Percentiles rank a stretch among this genome's conserved stretches.
Evolutionary conservation across 1,140 invertebrate genomes (phyloP).

Genomic region (Hylaeus anthracinus): DNA sequence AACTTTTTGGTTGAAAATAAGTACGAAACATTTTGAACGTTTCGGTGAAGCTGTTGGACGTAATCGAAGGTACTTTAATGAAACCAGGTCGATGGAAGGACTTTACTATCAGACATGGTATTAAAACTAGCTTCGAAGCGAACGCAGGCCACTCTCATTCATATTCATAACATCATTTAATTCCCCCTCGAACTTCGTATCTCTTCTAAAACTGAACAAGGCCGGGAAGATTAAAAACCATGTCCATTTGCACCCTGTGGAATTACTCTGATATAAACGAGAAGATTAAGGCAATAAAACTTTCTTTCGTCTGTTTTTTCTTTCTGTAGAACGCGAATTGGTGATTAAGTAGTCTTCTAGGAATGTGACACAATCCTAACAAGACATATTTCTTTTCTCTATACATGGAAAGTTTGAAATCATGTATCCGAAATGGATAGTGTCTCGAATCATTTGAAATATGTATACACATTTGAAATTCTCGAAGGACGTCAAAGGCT

Average conservation of each 20-base stretch:
- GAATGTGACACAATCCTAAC: no score
- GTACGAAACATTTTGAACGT: background rate
- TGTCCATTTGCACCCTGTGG: background rate
- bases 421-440: no score
- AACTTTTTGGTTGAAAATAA: background rate
- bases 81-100: constrained; percentile 3
- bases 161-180: constrained; percentile 39
- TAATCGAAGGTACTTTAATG: constrained; percentile 1
- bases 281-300: background rate
- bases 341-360: no score
- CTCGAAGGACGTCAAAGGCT: no score
- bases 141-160: constrained; percentile 24
- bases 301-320: background rate
- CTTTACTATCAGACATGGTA: background rate
- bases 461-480: no score
- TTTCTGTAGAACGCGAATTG: no score
- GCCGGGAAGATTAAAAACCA: background rate
- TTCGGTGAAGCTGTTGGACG: background rate
- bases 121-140: constrained; percentile 26
- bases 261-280: background rate
- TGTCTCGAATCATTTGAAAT: no score
- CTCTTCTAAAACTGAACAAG: background rate
- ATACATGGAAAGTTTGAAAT: no score
- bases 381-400: no score
- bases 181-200: background rate